Evolutionary conservation across 2,888 invertebrate species (phyloP).

Genomic region (Willowsia nigromaculata): DNA sequence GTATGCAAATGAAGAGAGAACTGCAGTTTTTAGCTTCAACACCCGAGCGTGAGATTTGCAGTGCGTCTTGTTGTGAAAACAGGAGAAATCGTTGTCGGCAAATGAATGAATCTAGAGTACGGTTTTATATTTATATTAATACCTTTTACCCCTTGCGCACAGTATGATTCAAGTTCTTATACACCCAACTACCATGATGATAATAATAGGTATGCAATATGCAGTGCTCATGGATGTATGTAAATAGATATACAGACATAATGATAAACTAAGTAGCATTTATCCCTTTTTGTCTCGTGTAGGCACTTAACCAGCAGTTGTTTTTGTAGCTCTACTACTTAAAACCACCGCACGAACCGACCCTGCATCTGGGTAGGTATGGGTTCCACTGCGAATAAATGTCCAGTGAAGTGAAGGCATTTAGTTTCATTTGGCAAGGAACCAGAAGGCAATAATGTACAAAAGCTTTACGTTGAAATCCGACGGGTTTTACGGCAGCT

Average conservation of each 20-base stretch:
- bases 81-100: neutral
- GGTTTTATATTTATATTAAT: constrained; percentile 9
- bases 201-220: too few species aligned
- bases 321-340: neutral
- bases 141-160: neutral
- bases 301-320: constrained; percentile 38
- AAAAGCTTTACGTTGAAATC: constrained; percentile 52
- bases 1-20: neutral
- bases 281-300: constrained; percentile 39
- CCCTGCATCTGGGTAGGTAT: constrained; percentile 9
- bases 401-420: constrained; percentile 68
- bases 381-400: constrained; percentile 47
- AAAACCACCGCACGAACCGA: neutral
- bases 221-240: neutral
- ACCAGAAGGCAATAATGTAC: constrained; percentile 69
- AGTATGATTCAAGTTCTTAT: neutral
- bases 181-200: neutral
- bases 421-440: constrained; percentile 72
- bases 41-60: neutral
- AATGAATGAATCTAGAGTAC: constrained; percentile 22
- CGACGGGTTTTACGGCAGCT: constrained; percentile 65
- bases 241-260: neutral
- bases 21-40: neutral
- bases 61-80: neutral
- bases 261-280: constrained; percentile 41